These are phyloP conservation scores for Spea hammondii DNA, from an alignment of 2,797 vertebrate species.

Conservation along the genomic window DNA sequence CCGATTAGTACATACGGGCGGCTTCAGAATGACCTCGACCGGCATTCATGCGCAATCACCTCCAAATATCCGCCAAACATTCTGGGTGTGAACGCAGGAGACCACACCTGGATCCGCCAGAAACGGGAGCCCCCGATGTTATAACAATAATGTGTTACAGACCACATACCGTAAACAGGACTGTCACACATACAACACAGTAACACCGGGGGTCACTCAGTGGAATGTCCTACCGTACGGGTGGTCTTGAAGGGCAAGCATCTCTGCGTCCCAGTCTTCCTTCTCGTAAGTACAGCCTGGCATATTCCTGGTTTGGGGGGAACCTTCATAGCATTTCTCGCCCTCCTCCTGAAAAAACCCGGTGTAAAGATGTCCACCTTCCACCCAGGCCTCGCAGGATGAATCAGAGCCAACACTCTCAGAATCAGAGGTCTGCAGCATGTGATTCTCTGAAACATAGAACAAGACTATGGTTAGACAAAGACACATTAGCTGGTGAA, in stretches of 20 bases:
- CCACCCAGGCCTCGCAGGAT: background rate
- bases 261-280: slow-evolving; percentile 71
- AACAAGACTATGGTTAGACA: no score
- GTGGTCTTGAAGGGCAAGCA: slow-evolving; percentile 56
- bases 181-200: no score
- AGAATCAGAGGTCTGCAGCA: background rate
- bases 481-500: no score
- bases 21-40: no score
- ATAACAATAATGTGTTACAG: no score
- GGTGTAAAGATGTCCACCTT: background rate
- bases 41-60: no score
- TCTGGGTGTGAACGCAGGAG: no score
- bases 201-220: no score
- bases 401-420: background rate
- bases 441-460: background rate
- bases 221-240: slow-evolving; percentile 64
- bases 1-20: background rate
- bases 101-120: no score
- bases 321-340: background rate
- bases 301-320: background rate
- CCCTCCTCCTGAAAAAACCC: background rate
- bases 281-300: background rate
- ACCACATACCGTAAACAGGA: no score
- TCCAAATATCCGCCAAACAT: no score
- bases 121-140: no score